Conservation (phyloP, 2,797 vertebrate genomes). For the Telmatherina bonti region DNA sequence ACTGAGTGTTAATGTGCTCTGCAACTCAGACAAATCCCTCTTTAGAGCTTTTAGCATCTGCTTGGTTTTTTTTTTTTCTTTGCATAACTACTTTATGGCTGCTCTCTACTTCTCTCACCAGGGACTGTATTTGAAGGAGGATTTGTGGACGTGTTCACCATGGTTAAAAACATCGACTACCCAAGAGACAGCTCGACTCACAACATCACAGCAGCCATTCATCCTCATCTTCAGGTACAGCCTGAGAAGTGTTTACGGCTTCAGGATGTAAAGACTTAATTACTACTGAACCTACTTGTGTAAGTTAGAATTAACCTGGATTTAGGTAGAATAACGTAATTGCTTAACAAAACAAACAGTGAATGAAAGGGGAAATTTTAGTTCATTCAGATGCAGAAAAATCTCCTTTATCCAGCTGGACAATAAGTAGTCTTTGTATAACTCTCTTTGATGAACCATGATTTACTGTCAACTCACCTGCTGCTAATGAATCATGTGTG, state of each 20-base stretch:
- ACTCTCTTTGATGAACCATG: not conserved
- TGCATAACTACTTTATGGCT: not conserved
- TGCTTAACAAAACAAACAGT: not conserved
- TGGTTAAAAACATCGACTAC: slow-evolving; percentile 77
- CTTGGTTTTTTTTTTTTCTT: not conserved
- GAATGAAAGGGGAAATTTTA: not conserved
- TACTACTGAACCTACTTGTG: not conserved
- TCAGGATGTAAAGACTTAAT: not conserved
- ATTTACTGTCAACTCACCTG: not conserved
- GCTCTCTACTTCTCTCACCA: slow-evolving; percentile 40
- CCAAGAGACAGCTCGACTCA: slow-evolving; percentile 76
- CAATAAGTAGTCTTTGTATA: not conserved
- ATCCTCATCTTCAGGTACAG: slow-evolving; percentile 85
- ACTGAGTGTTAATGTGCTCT: not conserved
- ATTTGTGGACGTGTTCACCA: slow-evolving; percentile 79
- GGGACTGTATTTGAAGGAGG: slow-evolving; percentile 83
- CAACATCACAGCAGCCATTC: slow-evolving; percentile 81
- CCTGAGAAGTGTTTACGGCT: not conserved
- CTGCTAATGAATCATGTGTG: not conserved
- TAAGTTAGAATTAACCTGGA: not conserved
- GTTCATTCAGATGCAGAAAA: not conserved
- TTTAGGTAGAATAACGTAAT: not conserved
- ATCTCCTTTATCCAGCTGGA: not conserved
- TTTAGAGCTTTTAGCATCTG: not conserved
- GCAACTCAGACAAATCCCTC: not conserved